Evolutionary conservation across 2,888 invertebrate species (phyloP).

Genomic region (Lepidochitona cinerea): DNA sequence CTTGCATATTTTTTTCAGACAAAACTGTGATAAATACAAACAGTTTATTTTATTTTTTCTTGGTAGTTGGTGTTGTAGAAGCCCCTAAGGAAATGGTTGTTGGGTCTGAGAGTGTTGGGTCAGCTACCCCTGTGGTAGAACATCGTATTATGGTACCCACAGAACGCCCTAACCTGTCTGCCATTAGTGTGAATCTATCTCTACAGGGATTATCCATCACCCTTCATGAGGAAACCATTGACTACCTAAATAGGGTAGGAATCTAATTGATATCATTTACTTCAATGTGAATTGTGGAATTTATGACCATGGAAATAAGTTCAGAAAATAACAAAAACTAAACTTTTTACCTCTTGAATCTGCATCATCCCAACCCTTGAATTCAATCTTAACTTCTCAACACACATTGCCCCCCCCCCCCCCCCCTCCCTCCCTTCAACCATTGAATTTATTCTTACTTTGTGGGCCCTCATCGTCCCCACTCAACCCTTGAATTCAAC

Average conservation of each 20-base stretch:
- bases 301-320: no score
- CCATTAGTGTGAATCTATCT: neutral
- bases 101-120: neutral
- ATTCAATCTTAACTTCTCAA: no score
- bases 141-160: neutral
- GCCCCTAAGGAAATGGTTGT: neutral
- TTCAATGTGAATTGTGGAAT: neutral
- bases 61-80: neutral
- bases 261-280: neutral
- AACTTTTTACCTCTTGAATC: no score
- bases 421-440: no score
- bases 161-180: neutral
- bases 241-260: neutral
- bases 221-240: neutral
- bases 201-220: neutral
- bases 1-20: no score
- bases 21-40: neutral
- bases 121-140: neutral
- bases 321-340: no score
- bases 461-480: no score
- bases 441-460: no score
- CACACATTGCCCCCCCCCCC: no score
- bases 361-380: no score
- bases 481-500: no score
- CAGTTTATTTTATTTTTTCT: neutral